These are phyloP conservation scores for Mesorhabditis belari DNA, from an alignment of 2,888 invertebrate genomes.

Conservation along the genomic window DNA sequence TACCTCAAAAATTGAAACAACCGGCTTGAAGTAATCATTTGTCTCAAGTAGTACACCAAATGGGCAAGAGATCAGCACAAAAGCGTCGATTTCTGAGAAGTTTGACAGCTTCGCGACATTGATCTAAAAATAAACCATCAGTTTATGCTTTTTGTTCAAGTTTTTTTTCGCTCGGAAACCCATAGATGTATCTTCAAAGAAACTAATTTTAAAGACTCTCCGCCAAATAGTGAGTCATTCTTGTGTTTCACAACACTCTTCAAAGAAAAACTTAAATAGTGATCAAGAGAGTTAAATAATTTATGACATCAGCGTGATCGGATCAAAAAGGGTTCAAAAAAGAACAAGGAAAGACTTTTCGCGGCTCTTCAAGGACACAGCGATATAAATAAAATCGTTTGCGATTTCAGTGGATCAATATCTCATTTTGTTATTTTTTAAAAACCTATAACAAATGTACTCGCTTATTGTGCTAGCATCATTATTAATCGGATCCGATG, in stretches of 20 bases:
- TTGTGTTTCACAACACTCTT: neutral
- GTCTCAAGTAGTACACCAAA: slow-evolving; percentile 72
- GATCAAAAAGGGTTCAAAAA: no score
- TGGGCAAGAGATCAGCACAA: slow-evolving; percentile 82
- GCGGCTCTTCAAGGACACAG: no score
- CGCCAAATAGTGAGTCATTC: neutral
- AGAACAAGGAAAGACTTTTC: no score
- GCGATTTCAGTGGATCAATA: neutral
- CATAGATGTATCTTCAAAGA: no score
- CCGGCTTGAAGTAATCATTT: slow-evolving; percentile 79
- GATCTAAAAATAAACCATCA: slow-evolving; percentile 53
- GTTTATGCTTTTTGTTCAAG: no score
- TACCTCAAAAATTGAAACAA: slow-evolving; percentile 62
- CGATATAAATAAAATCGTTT: neutral
- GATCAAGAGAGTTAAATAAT: no score
- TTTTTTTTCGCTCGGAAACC: no score
- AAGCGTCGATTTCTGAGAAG: slow-evolving; percentile 79
- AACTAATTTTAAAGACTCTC: neutral
- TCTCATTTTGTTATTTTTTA: neutral
- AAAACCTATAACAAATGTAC: neutral
- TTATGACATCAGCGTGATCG: no score
- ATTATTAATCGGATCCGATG: neutral
- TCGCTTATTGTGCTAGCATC: neutral
- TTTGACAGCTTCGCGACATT: slow-evolving; percentile 91
- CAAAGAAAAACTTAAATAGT: no score